Conservation (phyloP, 2,113 vertebrate species). For the Colossoma macropomum region DNA sequence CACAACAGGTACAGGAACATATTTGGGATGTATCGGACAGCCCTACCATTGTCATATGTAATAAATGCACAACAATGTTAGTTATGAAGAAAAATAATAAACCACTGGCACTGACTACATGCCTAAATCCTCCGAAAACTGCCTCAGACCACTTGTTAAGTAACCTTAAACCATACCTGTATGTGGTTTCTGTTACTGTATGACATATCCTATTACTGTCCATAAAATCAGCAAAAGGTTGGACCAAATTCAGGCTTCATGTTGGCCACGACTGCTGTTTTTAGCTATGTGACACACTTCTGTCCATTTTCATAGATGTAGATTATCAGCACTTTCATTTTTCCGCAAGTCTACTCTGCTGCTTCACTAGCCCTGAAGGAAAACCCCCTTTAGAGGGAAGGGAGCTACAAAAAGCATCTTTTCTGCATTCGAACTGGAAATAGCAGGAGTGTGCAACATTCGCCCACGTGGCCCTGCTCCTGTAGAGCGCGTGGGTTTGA, state of each 20-base stretch:
- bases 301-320: neutral
- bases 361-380: neutral
- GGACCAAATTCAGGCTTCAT: neutral
- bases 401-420: neutral
- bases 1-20: too few relatives aligned
- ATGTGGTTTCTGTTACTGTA: too few relatives aligned
- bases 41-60: too few relatives aligned
- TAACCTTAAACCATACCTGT: too few relatives aligned
- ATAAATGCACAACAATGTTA: too few relatives aligned
- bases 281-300: neutral
- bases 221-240: too few relatives aligned
- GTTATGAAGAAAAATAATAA: too few relatives aligned
- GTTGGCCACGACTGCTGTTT: neutral
- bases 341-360: neutral
- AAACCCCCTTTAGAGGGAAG: neutral
- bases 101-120: too few relatives aligned
- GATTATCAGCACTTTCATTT: neutral
- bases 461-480: slow-evolving; percentile 28
- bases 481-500: slow-evolving; percentile 42
- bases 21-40: too few relatives aligned
- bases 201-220: too few relatives aligned
- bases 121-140: too few relatives aligned
- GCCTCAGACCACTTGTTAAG: too few relatives aligned
- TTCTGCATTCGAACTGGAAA: neutral
- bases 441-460: slow-evolving; percentile 14